Evolutionary conservation across 2,888 invertebrate genomes (phyloP), one percentile per base, ranked within the genome.

Genomic region (Brachylomia viminalis): DNA sequence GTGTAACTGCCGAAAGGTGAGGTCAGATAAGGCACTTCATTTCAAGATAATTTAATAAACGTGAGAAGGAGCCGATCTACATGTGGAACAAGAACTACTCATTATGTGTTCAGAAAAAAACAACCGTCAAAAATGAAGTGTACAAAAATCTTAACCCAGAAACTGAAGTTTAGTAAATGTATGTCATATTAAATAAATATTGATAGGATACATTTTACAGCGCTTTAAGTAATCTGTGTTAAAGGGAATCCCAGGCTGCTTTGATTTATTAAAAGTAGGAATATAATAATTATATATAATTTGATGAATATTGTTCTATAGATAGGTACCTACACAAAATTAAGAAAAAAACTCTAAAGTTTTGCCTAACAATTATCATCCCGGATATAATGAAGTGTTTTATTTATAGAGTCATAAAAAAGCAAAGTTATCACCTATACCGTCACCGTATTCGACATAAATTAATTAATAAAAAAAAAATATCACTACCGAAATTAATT

Each of bases 1-100:
- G 65, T 67, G 64, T 72, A 80, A 79, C 62, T 80, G 75, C 38
- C 47, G 72, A 86, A 78, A 78, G 66, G 52, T 78, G 45, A 52
- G 77, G 75, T 79, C 83, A 79, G 38, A 42, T 17, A 30, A 58
- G 7, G 30, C 38, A 52, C 30, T 69, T 74, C 65, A 65, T 70
- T 42, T 49, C 2, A 45, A 45, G 56, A 54, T 73, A 67, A 38
- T 42, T 61, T 72, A 47, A 67, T 73, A 62, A 54, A 6, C n/a
- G 30, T 62, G 27, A 54, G 23, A 69, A 49, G 20, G 42, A 15
- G 4, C 5, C 13, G 7, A 8, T 23, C 8, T 10, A 52, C 23
- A 38, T 54, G 47, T 47, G 17, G 4, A 74, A 61, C n/a, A 45
- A 59, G 45, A 79, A 71, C 6, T 17, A 33, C 23, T 42, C 20